Conservation (phyloP, 2,113 vertebrate genomes). For the Heterocephalus glaber region DNA sequence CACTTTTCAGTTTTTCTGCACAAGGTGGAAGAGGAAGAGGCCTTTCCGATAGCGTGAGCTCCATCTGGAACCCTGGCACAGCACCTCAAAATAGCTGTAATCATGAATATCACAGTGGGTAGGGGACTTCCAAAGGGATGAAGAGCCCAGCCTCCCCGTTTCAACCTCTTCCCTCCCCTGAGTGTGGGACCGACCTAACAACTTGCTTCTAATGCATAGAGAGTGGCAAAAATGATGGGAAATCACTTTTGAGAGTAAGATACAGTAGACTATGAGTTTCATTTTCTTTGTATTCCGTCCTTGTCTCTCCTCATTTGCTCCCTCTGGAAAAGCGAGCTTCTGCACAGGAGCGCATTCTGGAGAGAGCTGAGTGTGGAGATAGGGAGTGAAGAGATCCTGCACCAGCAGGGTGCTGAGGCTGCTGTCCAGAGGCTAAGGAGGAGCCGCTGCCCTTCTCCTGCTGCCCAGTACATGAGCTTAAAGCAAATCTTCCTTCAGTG, state of each 20-base stretch:
- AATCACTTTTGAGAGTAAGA: neutral
- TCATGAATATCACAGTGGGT: neutral
- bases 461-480: neutral
- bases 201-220: neutral
- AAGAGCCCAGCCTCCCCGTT: rapidly evolving
- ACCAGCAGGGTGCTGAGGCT: neutral
- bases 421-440: neutral
- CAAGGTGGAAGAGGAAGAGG: neutral
- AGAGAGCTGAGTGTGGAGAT: neutral
- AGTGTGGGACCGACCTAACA: neutral
- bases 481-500: neutral
- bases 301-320: neutral
- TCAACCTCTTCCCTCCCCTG: rapidly evolving
- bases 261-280: neutral
- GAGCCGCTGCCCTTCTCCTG: neutral
- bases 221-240: neutral
- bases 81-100: neutral
- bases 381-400: neutral
- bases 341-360: rapidly evolving
- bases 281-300: neutral
- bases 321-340: neutral
- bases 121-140: neutral
- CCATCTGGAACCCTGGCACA: neutral
- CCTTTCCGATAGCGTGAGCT: neutral
- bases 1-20: neutral